A percentile compares a stretch with the other conserved stretches of the same genome.
Conservation (phyloP, 1,140 invertebrate species). For the Akabosia matsudoensis region DNA sequence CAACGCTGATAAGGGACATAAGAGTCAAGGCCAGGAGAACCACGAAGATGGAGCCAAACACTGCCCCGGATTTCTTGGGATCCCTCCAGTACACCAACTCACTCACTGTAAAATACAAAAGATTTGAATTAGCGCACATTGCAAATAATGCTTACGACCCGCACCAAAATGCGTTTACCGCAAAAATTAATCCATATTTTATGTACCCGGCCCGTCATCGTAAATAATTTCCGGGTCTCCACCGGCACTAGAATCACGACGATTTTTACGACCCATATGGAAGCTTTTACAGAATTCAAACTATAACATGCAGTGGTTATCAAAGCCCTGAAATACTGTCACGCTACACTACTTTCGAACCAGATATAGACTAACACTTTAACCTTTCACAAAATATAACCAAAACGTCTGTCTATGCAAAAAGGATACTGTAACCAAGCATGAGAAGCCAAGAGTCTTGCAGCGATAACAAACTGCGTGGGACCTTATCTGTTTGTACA, state of each 20-base stretch:
- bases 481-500: neutral
- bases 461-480: neutral
- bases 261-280: conserved; percentile 48
- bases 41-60: conserved; percentile 79
- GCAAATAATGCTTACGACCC: neutral
- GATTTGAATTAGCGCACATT: conserved; percentile 38
- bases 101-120: conserved; percentile 70
- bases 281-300: neutral
- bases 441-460: no score
- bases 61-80: conserved; percentile 86
- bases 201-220: conserved; percentile 44
- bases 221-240: conserved; percentile 28
- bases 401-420: no score
- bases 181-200: neutral
- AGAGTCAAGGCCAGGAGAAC: conserved; percentile 86
- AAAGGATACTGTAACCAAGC: no score
- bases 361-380: no score
- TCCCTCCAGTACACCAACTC: conserved; percentile 96
- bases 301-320: no score
- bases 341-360: no score
- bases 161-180: neutral
- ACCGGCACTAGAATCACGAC: conserved; percentile 24
- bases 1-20: conserved; percentile 92
- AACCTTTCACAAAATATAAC: conserved; percentile 23
- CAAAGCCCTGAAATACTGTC: no score